Evolutionary conservation across 2,888 invertebrate species (phyloP).

Genomic region (Lamproptera curius): DNA sequence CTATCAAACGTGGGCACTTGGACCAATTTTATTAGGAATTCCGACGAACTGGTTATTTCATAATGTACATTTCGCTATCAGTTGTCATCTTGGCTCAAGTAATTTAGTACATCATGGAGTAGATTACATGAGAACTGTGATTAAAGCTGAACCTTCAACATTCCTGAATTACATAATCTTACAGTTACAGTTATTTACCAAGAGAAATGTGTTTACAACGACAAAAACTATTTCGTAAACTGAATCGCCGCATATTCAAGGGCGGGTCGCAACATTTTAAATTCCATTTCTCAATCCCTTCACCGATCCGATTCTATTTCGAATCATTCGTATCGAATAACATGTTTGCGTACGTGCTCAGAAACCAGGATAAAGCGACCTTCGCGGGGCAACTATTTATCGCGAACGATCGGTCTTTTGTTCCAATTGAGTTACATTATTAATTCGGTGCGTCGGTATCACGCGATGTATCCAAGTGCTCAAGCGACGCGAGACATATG

Average conservation of each 20-base stretch:
- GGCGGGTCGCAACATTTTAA: conserved; percentile 26
- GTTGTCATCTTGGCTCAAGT: conserved; percentile 40
- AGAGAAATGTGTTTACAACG: too few species aligned
- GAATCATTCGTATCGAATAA: conserved; percentile 18
- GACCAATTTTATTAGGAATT: conserved; percentile 58
- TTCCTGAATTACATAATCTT: conserved; percentile 41
- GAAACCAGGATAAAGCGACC: conserved; percentile 1
- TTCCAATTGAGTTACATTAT: conserved; percentile 38
- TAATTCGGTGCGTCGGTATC: conserved; percentile 21
- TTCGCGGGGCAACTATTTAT: conserved; percentile 19
- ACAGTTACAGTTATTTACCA: not conserved
- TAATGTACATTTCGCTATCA: conserved; percentile 60
- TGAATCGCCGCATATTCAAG: conserved; percentile 29
- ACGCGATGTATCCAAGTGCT: conserved; percentile 24
- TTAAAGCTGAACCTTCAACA: conserved; percentile 37
- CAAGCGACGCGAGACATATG: conserved; percentile 39
- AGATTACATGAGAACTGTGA: conserved; percentile 56
- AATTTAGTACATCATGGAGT: conserved; percentile 50
- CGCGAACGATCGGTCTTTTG: conserved; percentile 30
- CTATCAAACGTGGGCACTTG: conserved; percentile 28
- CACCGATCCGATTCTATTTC: conserved; percentile 25
- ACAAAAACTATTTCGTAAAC: not conserved
- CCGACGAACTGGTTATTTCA: conserved; percentile 59
- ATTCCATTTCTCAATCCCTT: conserved; percentile 25
- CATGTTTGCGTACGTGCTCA: conserved; percentile 17